A percentile compares a stretch with the other conserved stretches of the same genome.
phyloP scores from a whole-genome alignment of 2,797 vertebrate genomes.

The Characodon lateralis region DNA sequence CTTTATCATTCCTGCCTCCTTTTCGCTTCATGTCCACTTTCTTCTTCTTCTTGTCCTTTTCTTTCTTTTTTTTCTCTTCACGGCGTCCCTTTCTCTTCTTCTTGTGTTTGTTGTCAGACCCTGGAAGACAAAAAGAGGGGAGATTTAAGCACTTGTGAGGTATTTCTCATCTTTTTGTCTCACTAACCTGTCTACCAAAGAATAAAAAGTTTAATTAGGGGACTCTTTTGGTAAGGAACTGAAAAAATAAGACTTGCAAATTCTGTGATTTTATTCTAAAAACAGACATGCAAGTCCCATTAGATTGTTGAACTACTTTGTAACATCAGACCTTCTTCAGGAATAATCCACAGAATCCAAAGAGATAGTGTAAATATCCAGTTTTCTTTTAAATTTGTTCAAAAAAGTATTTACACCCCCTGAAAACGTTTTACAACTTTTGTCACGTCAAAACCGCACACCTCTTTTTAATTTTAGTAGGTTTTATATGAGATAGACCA shows the following conservation, averaged over 20 bases:
- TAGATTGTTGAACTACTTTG: neutral
- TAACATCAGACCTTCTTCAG: neutral
- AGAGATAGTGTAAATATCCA: neutral
- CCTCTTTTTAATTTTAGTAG: neutral
- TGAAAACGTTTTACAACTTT: neutral
- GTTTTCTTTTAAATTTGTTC: neutral
- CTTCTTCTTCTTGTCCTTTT: conserved; percentile 35
- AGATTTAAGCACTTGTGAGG: neutral
- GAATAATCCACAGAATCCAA: neutral
- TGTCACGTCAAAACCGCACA: neutral
- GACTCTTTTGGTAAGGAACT: neutral
- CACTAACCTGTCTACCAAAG: neutral
- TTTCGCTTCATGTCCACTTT: conserved; percentile 40
- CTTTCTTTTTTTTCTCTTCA: conserved; percentile 73
- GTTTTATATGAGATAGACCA: neutral
- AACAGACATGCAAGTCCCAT: neutral
- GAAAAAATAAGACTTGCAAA: neutral
- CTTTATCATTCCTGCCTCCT: conserved; percentile 10
- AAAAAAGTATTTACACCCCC: neutral
- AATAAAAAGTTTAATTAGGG: neutral
- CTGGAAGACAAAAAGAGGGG: conserved; percentile 56
- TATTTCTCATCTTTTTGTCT: neutral
- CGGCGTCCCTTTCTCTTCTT: conserved; percentile 75
- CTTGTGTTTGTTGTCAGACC: conserved; percentile 78
- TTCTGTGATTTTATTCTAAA: neutral